phyloP scores from a whole-genome alignment of 2,888 invertebrate genomes.

The Troides helena region DNA sequence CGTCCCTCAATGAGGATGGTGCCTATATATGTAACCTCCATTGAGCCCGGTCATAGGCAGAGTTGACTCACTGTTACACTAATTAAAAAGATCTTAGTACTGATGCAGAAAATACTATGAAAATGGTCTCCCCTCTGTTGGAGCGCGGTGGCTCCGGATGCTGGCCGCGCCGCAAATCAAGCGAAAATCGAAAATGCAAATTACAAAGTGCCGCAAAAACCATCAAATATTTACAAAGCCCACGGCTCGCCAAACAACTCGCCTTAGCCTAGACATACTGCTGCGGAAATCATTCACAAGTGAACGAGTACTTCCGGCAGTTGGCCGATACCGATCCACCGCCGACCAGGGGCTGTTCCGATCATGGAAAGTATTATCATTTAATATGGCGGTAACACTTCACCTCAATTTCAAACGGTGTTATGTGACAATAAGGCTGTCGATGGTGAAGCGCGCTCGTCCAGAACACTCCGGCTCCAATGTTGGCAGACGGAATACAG shows the following conservation, averaged over 20 bases:
- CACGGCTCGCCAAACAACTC: constrained; percentile 42
- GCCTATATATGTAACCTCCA: too few relatives aligned
- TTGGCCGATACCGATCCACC: constrained; percentile 1
- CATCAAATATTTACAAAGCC: constrained; percentile 65
- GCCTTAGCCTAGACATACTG: constrained; percentile 46
- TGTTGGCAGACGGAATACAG: too few relatives aligned
- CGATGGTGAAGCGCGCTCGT: too few relatives aligned
- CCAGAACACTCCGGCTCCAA: too few relatives aligned
- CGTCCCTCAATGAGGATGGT: too few relatives aligned
- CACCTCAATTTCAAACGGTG: too few relatives aligned
- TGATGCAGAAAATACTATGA: background rate
- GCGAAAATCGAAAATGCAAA: constrained; percentile 56
- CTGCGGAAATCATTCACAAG: constrained; percentile 45
- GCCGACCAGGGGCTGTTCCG: background rate
- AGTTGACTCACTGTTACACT: too few relatives aligned
- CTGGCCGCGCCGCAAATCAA: constrained; percentile 50
- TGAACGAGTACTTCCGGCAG: background rate
- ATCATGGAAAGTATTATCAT: background rate
- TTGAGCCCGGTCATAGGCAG: too few relatives aligned
- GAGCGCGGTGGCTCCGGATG: background rate
- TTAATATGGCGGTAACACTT: background rate
- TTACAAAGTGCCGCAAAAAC: constrained; percentile 59
- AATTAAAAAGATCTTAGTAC: background rate
- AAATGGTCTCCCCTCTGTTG: background rate
- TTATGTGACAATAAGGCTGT: too few relatives aligned